Evolutionary conservation across 1,140 invertebrate species (phyloP).

Genomic region (Schlechtendalia chinensis): DNA sequence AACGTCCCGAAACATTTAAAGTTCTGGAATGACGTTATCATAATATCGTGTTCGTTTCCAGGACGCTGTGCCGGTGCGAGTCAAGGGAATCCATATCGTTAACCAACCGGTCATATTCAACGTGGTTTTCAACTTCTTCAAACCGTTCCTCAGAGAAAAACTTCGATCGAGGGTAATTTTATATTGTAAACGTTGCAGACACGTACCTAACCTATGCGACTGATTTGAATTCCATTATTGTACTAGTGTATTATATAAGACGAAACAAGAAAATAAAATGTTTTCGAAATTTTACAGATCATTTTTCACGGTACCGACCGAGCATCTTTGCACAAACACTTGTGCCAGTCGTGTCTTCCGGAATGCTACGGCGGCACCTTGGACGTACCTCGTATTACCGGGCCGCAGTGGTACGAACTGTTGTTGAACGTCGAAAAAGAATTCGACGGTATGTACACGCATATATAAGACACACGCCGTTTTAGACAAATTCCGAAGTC

Average conservation of each 20-base stretch:
- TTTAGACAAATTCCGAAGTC: not conserved
- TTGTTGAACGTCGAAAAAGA: constrained; percentile 70
- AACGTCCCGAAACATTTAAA: too few species aligned
- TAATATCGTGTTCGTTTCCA: constrained; percentile 55
- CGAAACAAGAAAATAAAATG: not conserved
- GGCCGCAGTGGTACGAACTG: constrained; percentile 71
- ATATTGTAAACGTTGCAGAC: not conserved
- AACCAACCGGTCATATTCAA: constrained; percentile 88
- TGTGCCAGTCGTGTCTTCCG: constrained; percentile 76
- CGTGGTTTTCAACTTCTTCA: constrained; percentile 81
- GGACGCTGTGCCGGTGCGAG: constrained; percentile 75
- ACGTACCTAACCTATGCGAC: too few species aligned
- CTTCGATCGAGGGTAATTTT: constrained; percentile 63
- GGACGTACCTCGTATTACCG: constrained; percentile 64
- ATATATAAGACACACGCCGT: too few species aligned
- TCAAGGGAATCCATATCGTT: constrained; percentile 83
- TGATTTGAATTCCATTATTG: too few species aligned
- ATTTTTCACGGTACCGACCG: constrained; percentile 81
- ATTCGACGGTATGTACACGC: constrained; percentile 63
- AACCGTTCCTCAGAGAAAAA: constrained; percentile 79
- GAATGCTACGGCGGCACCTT: constrained; percentile 75
- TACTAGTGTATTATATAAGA: not conserved
- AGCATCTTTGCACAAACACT: constrained; percentile 74
- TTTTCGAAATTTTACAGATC: constrained; percentile 60
- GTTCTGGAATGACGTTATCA: too few species aligned